Conservation (phyloP, 2,113 vertebrate species). For the Scolopax mira region DNA sequence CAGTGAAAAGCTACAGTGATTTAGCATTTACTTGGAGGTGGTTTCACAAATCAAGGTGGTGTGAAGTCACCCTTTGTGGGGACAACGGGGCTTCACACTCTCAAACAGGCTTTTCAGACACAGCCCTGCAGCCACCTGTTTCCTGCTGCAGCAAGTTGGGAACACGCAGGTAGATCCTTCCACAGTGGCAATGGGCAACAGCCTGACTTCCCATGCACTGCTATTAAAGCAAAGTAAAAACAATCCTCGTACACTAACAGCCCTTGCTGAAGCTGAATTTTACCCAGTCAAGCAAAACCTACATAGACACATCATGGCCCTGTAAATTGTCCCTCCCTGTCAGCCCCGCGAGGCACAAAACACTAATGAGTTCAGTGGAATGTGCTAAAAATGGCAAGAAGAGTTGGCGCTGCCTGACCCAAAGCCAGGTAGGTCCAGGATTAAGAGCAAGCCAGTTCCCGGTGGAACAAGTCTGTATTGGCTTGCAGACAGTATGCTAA, state of each 20-base stretch:
- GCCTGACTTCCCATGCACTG: not conserved
- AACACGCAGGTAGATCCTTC: not conserved
- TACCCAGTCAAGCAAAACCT: slow-evolving; percentile 26
- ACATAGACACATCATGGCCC: not conserved
- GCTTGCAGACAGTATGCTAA: slow-evolving; percentile 45
- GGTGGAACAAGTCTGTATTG: slow-evolving; percentile 54
- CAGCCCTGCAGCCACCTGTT: not conserved
- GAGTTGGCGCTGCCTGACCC: not conserved
- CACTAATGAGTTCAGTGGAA: slow-evolving; percentile 40
- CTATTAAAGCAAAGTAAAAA: not conserved
- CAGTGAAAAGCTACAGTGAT: not conserved
- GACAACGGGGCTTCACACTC: not conserved
- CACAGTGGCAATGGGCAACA: not conserved
- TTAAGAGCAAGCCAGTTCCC: slow-evolving; percentile 47
- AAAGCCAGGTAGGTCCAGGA: slow-evolving; percentile 36
- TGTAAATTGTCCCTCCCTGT: slow-evolving; percentile 41
- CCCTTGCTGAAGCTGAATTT: not conserved
- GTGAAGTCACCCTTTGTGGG: not conserved
- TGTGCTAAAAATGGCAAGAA: slow-evolving; percentile 59
- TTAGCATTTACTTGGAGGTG: not conserved
- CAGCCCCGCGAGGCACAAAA: slow-evolving; percentile 11
- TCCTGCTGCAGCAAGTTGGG: not conserved
- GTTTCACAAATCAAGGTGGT: not conserved
- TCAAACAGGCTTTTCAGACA: not conserved
- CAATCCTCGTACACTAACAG: not conserved